Conservation (phyloP, 2,113 vertebrate genomes). For the Cyprinodon variegatus region DNA sequence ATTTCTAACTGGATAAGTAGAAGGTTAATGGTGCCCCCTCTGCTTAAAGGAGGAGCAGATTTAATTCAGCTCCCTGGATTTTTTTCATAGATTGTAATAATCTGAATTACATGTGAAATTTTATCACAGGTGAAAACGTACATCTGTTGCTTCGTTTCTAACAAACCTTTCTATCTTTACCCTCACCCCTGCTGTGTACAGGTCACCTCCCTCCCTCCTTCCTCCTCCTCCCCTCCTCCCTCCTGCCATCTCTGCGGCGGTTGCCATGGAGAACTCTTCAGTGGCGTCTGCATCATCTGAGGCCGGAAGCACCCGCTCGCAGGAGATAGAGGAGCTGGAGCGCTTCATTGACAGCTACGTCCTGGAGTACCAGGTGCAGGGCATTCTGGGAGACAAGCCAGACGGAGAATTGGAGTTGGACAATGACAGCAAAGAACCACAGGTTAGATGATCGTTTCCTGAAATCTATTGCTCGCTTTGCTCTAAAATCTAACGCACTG, state of each 20-base stretch:
- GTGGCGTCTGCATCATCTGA: conserved; percentile 95
- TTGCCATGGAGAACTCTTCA: conserved; percentile 94
- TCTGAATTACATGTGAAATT: neutral
- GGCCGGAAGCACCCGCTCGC: conserved; percentile 94
- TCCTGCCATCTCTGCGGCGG: conserved; percentile 29
- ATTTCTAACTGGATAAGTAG: neutral
- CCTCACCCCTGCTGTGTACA: conserved; percentile 29
- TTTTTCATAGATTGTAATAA: neutral
- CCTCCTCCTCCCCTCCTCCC: conserved; percentile 20
- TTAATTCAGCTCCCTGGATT: neutral
- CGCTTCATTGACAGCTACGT: conserved; percentile 98
- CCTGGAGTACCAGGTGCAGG: conserved; percentile 97
- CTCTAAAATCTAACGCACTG: neutral
- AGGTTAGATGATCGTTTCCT: conserved; percentile 78
- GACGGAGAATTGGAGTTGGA: conserved; percentile 85
- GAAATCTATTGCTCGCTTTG: neutral
- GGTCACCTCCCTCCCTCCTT: conserved; percentile 57
- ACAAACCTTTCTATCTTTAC: neutral
- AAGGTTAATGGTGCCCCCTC: neutral
- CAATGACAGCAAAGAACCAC: conserved; percentile 84
- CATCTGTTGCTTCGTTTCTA: neutral
- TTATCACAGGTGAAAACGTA: neutral
- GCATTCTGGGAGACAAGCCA: conserved; percentile 89
- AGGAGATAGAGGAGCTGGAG: conserved; percentile 97
- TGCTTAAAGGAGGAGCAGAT: neutral